A percentile compares a stretch with the other conserved stretches of the same genome.
Evolutionary conservation across 2,113 vertebrate genomes (phyloP).

Genomic region (Piaya cayana): DNA sequence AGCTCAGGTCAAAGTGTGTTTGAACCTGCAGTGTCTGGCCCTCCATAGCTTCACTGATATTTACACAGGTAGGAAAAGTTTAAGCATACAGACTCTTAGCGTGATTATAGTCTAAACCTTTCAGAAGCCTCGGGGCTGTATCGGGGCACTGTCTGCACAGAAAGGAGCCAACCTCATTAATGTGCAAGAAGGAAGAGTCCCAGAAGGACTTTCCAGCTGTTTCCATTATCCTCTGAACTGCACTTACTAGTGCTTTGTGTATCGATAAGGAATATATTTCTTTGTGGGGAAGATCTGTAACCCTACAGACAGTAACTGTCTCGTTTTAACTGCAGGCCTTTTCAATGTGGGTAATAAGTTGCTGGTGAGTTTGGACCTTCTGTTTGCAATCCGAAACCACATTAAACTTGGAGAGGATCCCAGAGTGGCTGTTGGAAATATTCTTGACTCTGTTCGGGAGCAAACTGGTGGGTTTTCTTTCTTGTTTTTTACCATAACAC

Average conservation of each 20-base stretch:
- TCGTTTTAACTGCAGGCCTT: constrained; percentile 81
- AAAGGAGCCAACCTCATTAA: background rate
- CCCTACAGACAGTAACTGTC: background rate
- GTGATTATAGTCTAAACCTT: background rate
- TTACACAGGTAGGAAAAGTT: constrained; percentile 84
- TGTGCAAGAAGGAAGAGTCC: background rate
- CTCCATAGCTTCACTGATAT: constrained; percentile 95
- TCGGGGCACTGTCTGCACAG: background rate
- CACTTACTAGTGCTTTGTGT: background rate
- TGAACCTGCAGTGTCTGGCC: constrained; percentile 90
- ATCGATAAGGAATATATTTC: background rate
- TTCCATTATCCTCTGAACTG: background rate
- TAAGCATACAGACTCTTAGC: background rate
- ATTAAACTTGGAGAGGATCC: constrained; percentile 90
- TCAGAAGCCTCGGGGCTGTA: background rate
- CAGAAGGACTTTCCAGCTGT: background rate
- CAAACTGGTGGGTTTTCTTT: constrained; percentile 79
- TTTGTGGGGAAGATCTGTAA: background rate
- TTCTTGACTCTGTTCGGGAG: constrained; percentile 84
- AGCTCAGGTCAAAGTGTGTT: constrained; percentile 92
- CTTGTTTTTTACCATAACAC: background rate
- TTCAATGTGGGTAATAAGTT: constrained; percentile 96
- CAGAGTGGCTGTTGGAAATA: constrained; percentile 72
- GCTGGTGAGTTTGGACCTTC: constrained; percentile 92
- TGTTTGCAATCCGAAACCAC: constrained; percentile 88